Percentiles rank a stretch among this genome's conserved stretches.
phyloP scores from a whole-genome alignment of 2,888 invertebrate genomes.

The Carpatolechia fugitivella region DNA sequence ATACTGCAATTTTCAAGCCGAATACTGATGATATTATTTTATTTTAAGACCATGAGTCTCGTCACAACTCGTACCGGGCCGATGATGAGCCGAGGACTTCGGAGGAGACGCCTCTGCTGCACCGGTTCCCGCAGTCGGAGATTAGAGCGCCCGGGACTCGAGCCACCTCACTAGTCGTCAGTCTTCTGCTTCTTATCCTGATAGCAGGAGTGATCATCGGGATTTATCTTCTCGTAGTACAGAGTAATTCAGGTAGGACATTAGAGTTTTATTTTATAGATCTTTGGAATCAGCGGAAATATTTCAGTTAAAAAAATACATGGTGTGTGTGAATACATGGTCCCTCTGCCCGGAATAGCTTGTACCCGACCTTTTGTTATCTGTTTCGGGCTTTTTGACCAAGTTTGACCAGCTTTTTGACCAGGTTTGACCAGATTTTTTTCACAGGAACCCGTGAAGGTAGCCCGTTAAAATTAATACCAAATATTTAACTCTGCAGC shows the following conservation, averaged over 20 bases:
- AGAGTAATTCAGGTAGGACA: slow-evolving; percentile 46
- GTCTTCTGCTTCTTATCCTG: slow-evolving; percentile 45
- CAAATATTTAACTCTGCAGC: too few relatives aligned
- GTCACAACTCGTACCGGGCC: slow-evolving; percentile 39
- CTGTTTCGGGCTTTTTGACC: too few relatives aligned
- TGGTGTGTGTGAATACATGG: too few relatives aligned
- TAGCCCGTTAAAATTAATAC: too few relatives aligned
- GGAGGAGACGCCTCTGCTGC: slow-evolving; percentile 52
- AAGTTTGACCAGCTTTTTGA: too few relatives aligned
- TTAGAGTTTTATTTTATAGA: too few relatives aligned
- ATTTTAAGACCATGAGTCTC: slow-evolving; percentile 52
- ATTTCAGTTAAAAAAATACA: too few relatives aligned
- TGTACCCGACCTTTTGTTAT: too few relatives aligned
- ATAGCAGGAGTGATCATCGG: slow-evolving; percentile 57
- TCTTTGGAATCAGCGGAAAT: too few relatives aligned
- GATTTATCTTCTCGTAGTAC: slow-evolving; percentile 56
- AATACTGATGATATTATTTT: not conserved
- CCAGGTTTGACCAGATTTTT: too few relatives aligned
- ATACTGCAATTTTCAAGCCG: not conserved
- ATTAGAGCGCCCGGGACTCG: slow-evolving; percentile 21
- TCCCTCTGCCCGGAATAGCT: too few relatives aligned
- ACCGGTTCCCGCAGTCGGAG: slow-evolving; percentile 35
- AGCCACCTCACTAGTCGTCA: slow-evolving; percentile 40
- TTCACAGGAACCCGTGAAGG: too few relatives aligned
- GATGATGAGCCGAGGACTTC: slow-evolving; percentile 30